Percentiles rank a stretch among this genome's conserved stretches.
Evolutionary conservation across 2,797 vertebrate species (phyloP).

Genomic region (Phaenicophaeus curvirostris): DNA sequence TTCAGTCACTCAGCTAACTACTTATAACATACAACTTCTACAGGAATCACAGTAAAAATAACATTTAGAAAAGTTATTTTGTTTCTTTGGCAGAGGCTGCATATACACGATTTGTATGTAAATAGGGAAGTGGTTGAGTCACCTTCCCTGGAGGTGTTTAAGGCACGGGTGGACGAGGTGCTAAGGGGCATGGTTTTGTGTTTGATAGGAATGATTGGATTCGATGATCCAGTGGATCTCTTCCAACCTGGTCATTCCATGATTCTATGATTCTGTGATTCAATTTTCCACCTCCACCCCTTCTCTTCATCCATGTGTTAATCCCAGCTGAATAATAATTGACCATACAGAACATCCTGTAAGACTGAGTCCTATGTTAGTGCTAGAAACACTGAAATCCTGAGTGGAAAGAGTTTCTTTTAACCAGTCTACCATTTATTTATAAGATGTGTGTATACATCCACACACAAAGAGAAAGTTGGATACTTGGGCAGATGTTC

Average conservation of each 20-base stretch:
- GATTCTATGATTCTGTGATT: too few relatives aligned
- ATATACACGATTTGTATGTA: too few relatives aligned
- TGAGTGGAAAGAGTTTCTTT: not conserved
- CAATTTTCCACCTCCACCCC: not conserved
- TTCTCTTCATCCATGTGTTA: not conserved
- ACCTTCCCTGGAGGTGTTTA: too few relatives aligned
- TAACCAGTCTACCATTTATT: not conserved
- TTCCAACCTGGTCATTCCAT: too few relatives aligned
- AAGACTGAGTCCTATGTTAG: not conserved
- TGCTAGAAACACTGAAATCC: not conserved
- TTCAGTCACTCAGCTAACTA: not conserved
- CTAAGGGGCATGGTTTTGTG: too few relatives aligned
- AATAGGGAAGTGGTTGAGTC: too few relatives aligned
- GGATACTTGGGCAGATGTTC: not conserved
- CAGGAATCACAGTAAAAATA: not conserved
- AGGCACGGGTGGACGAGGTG: too few relatives aligned
- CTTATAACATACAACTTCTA: not conserved
- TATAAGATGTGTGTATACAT: not conserved
- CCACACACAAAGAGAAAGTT: not conserved
- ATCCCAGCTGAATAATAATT: not conserved
- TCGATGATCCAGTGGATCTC: too few relatives aligned
- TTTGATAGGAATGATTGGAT: too few relatives aligned
- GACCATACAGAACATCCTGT: slow-evolving; percentile 1
- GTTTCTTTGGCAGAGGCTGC: not conserved
- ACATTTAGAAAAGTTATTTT: not conserved